Percentiles rank a stretch among this genome's conserved stretches.
These are phyloP conservation scores for Lacanobia oleracea DNA, from an alignment of 2,888 invertebrate species.

Conservation along the genomic window DNA sequence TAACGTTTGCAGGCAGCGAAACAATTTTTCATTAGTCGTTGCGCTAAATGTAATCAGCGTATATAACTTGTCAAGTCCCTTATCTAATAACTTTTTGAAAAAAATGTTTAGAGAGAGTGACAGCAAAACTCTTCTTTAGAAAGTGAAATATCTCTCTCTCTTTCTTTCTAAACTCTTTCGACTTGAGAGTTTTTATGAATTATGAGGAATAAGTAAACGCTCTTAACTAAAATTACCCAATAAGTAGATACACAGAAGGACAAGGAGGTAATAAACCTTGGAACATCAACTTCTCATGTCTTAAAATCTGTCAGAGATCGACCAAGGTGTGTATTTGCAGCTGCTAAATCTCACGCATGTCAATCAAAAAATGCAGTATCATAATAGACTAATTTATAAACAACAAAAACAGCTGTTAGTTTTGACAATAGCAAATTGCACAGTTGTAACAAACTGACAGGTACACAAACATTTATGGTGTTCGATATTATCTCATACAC, in stretches of 20 bases:
- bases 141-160: too few species aligned
- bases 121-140: too few species aligned
- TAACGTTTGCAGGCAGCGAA: too few species aligned
- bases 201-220: too few species aligned
- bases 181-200: too few species aligned
- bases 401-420: conserved; percentile 39
- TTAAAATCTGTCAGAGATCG: background rate
- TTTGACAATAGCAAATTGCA: conserved; percentile 54
- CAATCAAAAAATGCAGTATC: conserved; percentile 38
- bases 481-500: conserved; percentile 45
- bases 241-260: background rate
- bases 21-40: too few species aligned
- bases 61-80: too few species aligned
- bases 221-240: too few species aligned
- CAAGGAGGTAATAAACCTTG: background rate
- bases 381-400: conserved; percentile 24
- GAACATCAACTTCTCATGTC: background rate
- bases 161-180: too few species aligned
- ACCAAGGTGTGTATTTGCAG: background rate
- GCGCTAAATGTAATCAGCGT: too few species aligned
- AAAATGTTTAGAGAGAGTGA: too few species aligned
- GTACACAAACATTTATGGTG: conserved; percentile 36
- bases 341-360: background rate
- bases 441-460: conserved; percentile 45
- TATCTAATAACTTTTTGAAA: too few species aligned